Evolutionary conservation across 2,113 vertebrate species (phyloP).

Genomic region (Garra rufa): DNA sequence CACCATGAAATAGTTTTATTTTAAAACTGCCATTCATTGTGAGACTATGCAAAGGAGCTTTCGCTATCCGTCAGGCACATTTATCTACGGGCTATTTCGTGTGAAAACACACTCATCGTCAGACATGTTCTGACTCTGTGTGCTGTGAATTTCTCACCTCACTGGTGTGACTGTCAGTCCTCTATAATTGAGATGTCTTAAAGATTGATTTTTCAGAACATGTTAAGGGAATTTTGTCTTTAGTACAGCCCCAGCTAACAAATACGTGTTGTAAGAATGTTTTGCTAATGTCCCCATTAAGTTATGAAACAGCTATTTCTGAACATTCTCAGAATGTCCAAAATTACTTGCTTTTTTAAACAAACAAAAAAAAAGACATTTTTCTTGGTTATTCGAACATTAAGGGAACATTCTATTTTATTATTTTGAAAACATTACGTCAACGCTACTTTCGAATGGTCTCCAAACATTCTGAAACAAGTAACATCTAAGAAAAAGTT

Average conservation of each 20-base stretch:
- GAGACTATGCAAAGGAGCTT: slow-evolving; percentile 31
- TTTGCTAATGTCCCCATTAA: not conserved
- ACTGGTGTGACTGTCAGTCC: not conserved
- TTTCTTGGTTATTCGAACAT: not conserved
- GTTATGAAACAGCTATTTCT: not conserved
- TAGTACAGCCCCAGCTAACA: not conserved
- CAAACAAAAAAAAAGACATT: no score
- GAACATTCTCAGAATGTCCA: not conserved
- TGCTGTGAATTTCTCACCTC: slow-evolving; percentile 24
- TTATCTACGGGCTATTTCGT: not conserved
- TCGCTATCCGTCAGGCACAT: not conserved
- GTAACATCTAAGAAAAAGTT: no score
- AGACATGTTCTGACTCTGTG: not conserved
- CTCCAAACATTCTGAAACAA: not conserved
- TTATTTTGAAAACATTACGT: not conserved
- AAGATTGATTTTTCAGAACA: not conserved
- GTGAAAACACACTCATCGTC: not conserved
- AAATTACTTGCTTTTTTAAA: not conserved
- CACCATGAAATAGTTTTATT: slow-evolving; percentile 51
- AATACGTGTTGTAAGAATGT: not conserved
- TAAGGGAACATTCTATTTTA: not conserved
- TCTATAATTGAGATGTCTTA: slow-evolving; percentile 21
- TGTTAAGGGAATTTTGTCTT: not conserved
- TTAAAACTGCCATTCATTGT: slow-evolving; percentile 41
- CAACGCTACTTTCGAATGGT: not conserved